Evolutionary conservation across 2,888 invertebrate species (phyloP).

Genomic region (Harpalus rufipes): DNA sequence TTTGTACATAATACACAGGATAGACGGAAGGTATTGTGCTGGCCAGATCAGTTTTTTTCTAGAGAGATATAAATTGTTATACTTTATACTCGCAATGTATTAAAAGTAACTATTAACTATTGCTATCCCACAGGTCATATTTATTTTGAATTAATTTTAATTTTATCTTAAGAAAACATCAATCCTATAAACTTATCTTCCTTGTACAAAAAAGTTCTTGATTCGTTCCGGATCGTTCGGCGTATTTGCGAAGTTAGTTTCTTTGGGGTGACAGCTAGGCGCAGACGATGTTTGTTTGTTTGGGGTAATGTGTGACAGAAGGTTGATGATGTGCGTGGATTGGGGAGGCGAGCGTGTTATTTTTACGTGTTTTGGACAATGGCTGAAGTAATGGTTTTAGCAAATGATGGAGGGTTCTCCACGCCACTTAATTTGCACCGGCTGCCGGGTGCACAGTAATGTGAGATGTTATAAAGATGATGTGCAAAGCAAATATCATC

Average conservation of each 20-base stretch:
- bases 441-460: not conserved
- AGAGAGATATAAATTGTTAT: too few species aligned
- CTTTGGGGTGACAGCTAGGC: not conserved
- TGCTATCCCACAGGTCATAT: too few species aligned
- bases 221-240: constrained; percentile 8
- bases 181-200: not conserved
- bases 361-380: constrained; percentile 42
- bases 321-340: constrained; percentile 22
- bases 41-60: too few species aligned
- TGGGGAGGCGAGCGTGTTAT: constrained; percentile 14
- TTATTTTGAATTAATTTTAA: not conserved
- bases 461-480: constrained; percentile 2
- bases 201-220: not conserved
- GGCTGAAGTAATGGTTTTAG: constrained; percentile 44
- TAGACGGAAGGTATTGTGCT: too few species aligned
- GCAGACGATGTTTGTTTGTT: constrained; percentile 24
- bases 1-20: too few species aligned
- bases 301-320: constrained; percentile 42
- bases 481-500: not conserved
- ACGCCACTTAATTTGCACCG: constrained; percentile 15
- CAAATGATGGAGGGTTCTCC: constrained; percentile 33
- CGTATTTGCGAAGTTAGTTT: constrained; percentile 26
- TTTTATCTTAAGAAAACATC: not conserved
- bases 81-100: too few species aligned
- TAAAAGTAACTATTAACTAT: too few species aligned